Evolutionary conservation across 2,797 vertebrate species (phyloP).

Genomic region (Hippocampus kuda): DNA sequence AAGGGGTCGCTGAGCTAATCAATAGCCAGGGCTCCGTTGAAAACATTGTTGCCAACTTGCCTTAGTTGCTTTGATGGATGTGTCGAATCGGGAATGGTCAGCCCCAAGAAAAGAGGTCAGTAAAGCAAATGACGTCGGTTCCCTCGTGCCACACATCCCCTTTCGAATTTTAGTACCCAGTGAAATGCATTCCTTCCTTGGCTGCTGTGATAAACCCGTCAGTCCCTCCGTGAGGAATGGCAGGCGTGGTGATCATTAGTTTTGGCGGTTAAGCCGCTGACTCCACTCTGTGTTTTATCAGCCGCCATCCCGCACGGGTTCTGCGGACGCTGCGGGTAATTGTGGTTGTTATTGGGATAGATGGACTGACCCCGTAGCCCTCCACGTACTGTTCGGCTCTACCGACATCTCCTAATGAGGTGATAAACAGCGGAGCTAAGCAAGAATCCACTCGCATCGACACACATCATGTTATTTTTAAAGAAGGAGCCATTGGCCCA

Average conservation of each 20-base stretch:
- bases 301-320: slow-evolving; percentile 55
- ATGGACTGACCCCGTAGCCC: slow-evolving; percentile 57
- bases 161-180: slow-evolving; percentile 53
- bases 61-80: slow-evolving; percentile 58
- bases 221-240: slow-evolving; percentile 62
- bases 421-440: slow-evolving; percentile 62
- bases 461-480: slow-evolving; percentile 53
- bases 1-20: slow-evolving; percentile 59
- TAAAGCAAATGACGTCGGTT: slow-evolving; percentile 26
- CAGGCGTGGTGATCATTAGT: slow-evolving; percentile 61
- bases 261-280: slow-evolving; percentile 45
- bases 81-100: slow-evolving; percentile 37
- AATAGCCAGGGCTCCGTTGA: slow-evolving; percentile 59
- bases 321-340: slow-evolving; percentile 58
- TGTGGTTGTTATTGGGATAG: slow-evolving; percentile 58
- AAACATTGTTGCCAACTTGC: slow-evolving; percentile 57
- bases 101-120: slow-evolving; percentile 34
- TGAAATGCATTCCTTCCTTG: slow-evolving; percentile 56
- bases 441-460: slow-evolving; percentile 57
- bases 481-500: slow-evolving; percentile 49
- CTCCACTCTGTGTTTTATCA: slow-evolving; percentile 58
- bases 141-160: slow-evolving; percentile 22
- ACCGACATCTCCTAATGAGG: slow-evolving; percentile 58
- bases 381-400: slow-evolving; percentile 46
- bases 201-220: slow-evolving; percentile 66